Percentiles rank a stretch among this genome's conserved stretches.
Evolutionary conservation across 2,888 invertebrate genomes (phyloP).

Genomic region (Tridacna gigas): DNA sequence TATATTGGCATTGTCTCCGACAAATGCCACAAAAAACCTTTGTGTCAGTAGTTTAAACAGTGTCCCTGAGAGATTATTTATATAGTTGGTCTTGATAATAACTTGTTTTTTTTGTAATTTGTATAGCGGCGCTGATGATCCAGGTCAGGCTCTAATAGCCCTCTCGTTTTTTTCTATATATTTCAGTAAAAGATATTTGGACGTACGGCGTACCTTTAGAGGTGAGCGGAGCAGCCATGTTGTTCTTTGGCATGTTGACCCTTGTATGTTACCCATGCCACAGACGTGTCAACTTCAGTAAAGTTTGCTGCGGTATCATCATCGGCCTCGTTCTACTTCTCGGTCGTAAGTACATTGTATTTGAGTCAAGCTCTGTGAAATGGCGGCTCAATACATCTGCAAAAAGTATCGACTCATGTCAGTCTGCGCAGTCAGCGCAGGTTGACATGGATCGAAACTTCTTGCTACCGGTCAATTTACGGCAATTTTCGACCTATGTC

Average conservation of each 20-base stretch:
- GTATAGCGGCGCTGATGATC: too few species aligned
- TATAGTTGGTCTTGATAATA: too few species aligned
- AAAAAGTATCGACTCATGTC: neutral
- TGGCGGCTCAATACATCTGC: neutral
- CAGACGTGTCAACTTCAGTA: constrained; percentile 56
- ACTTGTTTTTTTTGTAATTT: too few species aligned
- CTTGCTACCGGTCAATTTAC: too few species aligned
- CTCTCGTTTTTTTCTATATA: neutral
- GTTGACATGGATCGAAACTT: neutral
- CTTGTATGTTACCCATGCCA: constrained; percentile 60
- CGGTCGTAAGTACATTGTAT: constrained; percentile 39
- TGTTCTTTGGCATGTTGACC: constrained; percentile 29
- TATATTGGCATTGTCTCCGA: too few species aligned
- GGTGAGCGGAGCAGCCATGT: constrained; percentile 36
- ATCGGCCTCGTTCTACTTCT: constrained; percentile 43
- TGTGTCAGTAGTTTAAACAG: too few species aligned
- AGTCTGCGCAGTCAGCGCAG: neutral
- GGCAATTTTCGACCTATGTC: too few species aligned
- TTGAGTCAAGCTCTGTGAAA: too few species aligned
- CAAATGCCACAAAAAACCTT: too few species aligned
- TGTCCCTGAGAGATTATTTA: too few species aligned
- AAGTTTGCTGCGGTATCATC: constrained; percentile 45
- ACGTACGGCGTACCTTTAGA: constrained; percentile 49
- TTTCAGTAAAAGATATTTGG: constrained; percentile 52
- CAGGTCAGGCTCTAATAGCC: too few species aligned